phyloP scores from a whole-genome alignment of 2,797 vertebrate species.

The Rhynchonycteris naso region DNA sequence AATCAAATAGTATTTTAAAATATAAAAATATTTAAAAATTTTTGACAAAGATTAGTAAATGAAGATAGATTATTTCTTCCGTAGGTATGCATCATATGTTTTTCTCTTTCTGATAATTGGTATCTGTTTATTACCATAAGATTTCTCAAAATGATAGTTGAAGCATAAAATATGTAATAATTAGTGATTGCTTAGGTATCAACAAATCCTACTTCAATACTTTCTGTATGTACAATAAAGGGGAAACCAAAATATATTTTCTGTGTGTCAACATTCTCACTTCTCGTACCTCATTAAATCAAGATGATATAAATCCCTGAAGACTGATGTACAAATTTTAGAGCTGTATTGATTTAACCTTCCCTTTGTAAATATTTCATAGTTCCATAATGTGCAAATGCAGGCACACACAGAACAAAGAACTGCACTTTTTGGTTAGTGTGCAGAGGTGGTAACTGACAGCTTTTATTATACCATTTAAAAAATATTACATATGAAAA shows the following conservation, averaged over 20 bases:
- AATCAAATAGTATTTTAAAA: constrained; percentile 52
- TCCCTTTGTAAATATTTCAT: constrained; percentile 87
- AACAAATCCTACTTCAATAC: constrained; percentile 79
- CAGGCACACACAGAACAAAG: constrained; percentile 81
- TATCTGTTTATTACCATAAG: constrained; percentile 70
- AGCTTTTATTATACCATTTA: constrained; percentile 81
- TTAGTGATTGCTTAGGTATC: constrained; percentile 80
- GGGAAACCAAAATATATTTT: constrained; percentile 72
- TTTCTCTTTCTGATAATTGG: constrained; percentile 30
- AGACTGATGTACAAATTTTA: constrained; percentile 86
- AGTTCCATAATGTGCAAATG: constrained; percentile 82
- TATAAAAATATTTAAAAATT: constrained; percentile 9
- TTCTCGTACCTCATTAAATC: constrained; percentile 86
- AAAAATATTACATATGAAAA: constrained; percentile 79
- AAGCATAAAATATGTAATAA: constrained; percentile 78
- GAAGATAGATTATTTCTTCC: background rate
- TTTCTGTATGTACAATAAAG: constrained; percentile 76
- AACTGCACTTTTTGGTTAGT: constrained; percentile 71
- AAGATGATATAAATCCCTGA: constrained; percentile 84
- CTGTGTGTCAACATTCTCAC: constrained; percentile 83
- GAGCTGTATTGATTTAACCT: constrained; percentile 87
- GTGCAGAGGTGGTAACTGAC: constrained; percentile 62
- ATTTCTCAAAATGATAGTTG: constrained; percentile 73
- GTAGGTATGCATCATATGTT: constrained; percentile 35
- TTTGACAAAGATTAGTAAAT: constrained; percentile 34